Evolutionary conservation across 2,888 invertebrate genomes (phyloP).

Genomic region (Tryphoninae sp.): DNA sequence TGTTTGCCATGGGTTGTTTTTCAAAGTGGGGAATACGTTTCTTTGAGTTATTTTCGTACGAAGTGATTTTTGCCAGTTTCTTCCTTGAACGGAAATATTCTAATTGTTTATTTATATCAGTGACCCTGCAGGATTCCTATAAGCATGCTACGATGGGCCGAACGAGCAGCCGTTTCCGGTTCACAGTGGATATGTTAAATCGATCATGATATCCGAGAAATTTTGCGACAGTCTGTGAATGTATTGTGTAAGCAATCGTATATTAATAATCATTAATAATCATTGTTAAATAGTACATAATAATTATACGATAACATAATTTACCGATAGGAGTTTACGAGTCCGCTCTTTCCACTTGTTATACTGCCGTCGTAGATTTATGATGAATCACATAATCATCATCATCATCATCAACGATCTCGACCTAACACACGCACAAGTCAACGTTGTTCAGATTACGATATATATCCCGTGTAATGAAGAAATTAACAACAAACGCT

Average conservation of each 20-base stretch:
- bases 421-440: background rate
- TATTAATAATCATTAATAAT: slow-evolving; percentile 34
- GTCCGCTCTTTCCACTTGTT: background rate
- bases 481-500: background rate
- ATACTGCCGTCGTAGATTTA: background rate
- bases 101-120: background rate
- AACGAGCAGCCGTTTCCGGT: background rate
- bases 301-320: slow-evolving; percentile 1
- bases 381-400: background rate
- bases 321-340: background rate
- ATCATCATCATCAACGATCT: background rate
- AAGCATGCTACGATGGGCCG: background rate
- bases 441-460: background rate
- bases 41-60: background rate
- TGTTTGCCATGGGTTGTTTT: background rate
- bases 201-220: background rate
- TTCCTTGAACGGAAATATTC: background rate
- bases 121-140: background rate
- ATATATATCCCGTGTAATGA: background rate
- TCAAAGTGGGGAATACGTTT: background rate
- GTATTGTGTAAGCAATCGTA: slow-evolving; percentile 23
- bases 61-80: background rate
- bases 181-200: background rate
- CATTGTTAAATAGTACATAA: slow-evolving; percentile 44
- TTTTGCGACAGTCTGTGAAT: slow-evolving; percentile 28